Conservation (phyloP, 2,113 vertebrate genomes). For the Papio anubis region DNA sequence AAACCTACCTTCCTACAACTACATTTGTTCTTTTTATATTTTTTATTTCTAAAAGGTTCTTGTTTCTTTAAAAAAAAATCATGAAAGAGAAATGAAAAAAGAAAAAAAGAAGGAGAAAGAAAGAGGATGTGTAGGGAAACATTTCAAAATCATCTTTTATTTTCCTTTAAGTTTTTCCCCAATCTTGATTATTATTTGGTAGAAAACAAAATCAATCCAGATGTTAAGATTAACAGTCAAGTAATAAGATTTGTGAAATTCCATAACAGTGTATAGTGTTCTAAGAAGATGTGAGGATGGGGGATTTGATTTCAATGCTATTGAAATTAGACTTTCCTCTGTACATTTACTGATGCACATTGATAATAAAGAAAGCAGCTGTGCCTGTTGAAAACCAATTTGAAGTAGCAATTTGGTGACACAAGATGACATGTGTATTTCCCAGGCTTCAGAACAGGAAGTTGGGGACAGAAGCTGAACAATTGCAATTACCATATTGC, state of each 20-base stretch:
- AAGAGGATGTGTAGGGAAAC: background rate
- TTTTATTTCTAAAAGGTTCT: background rate
- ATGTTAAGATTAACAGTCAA: slow-evolving; percentile 44
- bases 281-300: background rate
- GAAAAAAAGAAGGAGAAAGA: background rate
- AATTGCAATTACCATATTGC: background rate
- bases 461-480: background rate
- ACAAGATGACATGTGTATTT: slow-evolving; percentile 54
- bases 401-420: slow-evolving; percentile 30
- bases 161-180: slow-evolving; percentile 49
- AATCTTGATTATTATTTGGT: background rate
- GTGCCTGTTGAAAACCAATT: slow-evolving; percentile 40
- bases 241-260: slow-evolving; percentile 44
- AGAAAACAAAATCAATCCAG: background rate
- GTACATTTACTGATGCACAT: slow-evolving; percentile 42
- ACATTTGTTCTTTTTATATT: background rate
- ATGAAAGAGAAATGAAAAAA: background rate
- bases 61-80: background rate
- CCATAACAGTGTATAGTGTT: background rate
- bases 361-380: slow-evolving; percentile 52
- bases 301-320: background rate
- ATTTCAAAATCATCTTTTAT: slow-evolving; percentile 22
- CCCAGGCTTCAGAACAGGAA: slow-evolving; percentile 35
- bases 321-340: slow-evolving; percentile 45
- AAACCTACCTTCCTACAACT: background rate